phyloP scores from a whole-genome alignment of 2,113 vertebrate genomes.

The Tetrao urogallus region DNA sequence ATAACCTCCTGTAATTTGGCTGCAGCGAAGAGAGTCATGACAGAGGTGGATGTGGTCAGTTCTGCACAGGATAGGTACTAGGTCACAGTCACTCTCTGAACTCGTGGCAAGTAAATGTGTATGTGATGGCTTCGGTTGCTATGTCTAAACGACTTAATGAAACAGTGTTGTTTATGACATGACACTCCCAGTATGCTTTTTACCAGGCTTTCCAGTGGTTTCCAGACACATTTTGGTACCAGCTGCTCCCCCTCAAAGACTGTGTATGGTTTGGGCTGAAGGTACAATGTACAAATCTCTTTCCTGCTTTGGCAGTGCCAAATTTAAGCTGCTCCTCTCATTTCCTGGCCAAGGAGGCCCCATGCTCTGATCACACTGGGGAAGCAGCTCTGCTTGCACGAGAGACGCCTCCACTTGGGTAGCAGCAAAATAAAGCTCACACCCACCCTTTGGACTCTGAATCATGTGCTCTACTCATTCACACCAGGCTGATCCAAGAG shows the following conservation, averaged over 20 bases:
- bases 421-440: background rate
- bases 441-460: conserved; percentile 31
- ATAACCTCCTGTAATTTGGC: background rate
- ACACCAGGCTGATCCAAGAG: background rate
- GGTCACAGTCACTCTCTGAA: background rate
- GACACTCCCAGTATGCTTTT: background rate
- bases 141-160: background rate
- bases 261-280: background rate
- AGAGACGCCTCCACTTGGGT: background rate
- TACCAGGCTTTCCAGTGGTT: background rate
- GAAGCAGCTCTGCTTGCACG: background rate
- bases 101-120: fast-evolving
- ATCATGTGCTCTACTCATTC: background rate
- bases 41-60: fast-evolving
- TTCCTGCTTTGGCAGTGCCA: background rate
- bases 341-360: background rate
- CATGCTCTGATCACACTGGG: fast-evolving
- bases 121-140: background rate
- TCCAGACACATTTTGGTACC: background rate
- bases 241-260: background rate
- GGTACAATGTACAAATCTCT: background rate
- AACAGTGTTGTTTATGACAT: background rate
- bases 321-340: background rate
- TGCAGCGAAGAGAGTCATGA: background rate
- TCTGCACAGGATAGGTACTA: background rate